Percentiles rank a stretch among this genome's conserved stretches.
Evolutionary conservation across 2,113 vertebrate species (phyloP).

Genomic region (Nothoprocta pentlandii): DNA sequence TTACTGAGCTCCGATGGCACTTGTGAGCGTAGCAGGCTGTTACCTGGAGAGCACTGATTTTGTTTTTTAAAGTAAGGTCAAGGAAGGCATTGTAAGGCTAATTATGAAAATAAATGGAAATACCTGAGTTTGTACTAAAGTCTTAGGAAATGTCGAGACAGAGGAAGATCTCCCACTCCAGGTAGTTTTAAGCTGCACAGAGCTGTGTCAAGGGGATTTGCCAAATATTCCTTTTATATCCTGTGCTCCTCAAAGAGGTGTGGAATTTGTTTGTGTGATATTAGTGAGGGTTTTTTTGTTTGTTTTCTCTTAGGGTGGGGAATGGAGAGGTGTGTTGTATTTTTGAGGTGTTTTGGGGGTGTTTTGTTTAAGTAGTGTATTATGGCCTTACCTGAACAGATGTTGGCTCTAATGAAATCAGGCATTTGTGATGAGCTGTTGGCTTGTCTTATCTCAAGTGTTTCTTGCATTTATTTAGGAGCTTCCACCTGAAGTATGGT

Average conservation of each 20-base stretch:
- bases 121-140: background rate
- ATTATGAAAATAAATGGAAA: background rate
- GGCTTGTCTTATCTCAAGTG: slow-evolving; percentile 2
- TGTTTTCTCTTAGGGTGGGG: too few relatives aligned
- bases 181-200: background rate
- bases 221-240: background rate
- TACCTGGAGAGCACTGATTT: background rate
- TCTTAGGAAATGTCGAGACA: background rate
- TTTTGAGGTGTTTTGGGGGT: background rate
- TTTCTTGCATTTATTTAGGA: slow-evolving; percentile 1
- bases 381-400: background rate
- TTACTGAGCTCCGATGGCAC: slow-evolving; percentile 21
- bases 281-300: background rate
- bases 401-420: background rate
- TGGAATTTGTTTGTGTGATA: background rate
- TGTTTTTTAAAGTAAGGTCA: background rate
- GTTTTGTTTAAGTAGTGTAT: background rate
- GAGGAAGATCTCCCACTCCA: background rate
- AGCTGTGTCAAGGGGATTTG: background rate
- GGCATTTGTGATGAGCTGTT: background rate
- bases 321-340: background rate
- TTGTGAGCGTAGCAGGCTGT: background rate
- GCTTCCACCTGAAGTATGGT: background rate
- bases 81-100: background rate
- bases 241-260: background rate